Conservation (phyloP, 2,113 vertebrate species). For the Pithys albifrons region DNA sequence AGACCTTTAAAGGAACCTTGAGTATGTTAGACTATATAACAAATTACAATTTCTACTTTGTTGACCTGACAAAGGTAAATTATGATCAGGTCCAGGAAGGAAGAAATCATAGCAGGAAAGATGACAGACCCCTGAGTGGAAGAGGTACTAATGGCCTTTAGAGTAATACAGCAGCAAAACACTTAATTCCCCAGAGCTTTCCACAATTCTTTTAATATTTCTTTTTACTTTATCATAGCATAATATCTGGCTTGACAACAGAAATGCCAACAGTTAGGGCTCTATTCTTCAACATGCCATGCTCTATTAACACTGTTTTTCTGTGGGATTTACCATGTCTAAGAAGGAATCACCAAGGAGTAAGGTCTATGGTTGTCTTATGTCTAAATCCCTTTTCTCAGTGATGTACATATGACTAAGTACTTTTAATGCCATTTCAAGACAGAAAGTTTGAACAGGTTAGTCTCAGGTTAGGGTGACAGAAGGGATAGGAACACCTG, state of each 20-base stretch:
- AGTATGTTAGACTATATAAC: not conserved
- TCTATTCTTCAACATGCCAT: conserved; percentile 74
- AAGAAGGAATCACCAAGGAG: conserved; percentile 70
- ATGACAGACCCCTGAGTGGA: conserved; percentile 59
- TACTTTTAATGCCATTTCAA: conserved; percentile 58
- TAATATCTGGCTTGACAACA: conserved; percentile 74
- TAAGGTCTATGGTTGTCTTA: conserved; percentile 70
- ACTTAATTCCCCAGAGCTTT: conserved; percentile 63
- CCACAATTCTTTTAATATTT: conserved; percentile 65
- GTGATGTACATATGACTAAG: conserved; percentile 71
- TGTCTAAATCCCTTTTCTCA: conserved; percentile 73
- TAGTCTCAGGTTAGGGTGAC: conserved; percentile 3
- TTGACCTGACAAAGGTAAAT: not conserved
- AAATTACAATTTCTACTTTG: not conserved
- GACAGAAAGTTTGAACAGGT: conserved; percentile 59
- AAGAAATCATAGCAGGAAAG: conserved; percentile 33
- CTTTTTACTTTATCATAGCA: conserved; percentile 65
- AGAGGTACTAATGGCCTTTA: conserved; percentile 56
- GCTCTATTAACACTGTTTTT: conserved; percentile 75
- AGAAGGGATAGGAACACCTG: not conserved
- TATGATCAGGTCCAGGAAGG: not conserved
- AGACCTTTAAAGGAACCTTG: not conserved
- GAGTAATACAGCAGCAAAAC: conserved; percentile 67
- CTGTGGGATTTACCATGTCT: conserved; percentile 76
- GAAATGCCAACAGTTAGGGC: conserved; percentile 72